These are phyloP conservation scores for Loriculus beryllinus DNA, from an alignment of 2,797 vertebrate species.

Conservation along the genomic window DNA sequence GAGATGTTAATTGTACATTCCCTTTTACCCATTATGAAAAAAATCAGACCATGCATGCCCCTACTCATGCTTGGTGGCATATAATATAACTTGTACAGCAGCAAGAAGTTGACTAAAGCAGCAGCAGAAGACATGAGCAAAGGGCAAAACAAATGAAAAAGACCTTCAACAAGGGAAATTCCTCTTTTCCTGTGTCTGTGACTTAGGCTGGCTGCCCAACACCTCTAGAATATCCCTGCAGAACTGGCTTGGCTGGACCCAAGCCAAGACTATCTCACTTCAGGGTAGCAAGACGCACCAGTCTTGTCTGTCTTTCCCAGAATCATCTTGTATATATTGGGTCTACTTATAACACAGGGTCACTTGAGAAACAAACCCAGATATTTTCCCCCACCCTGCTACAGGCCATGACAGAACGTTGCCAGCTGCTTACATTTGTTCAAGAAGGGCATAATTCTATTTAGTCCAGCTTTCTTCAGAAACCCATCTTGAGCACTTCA, in stretches of 20 bases:
- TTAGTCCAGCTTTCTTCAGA: background rate
- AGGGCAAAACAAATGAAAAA: background rate
- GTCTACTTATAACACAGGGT: background rate
- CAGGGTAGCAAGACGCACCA: background rate
- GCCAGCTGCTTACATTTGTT: background rate
- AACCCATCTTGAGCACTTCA: background rate
- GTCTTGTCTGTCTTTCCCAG: background rate
- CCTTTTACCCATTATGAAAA: background rate
- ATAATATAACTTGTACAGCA: background rate
- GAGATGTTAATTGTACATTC: background rate
- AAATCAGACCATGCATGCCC: background rate
- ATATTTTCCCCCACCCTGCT: rapidly evolving
- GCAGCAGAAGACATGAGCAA: background rate
- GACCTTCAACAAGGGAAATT: background rate
- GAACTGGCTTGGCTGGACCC: background rate
- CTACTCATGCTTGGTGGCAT: background rate
- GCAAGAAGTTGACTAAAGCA: background rate
- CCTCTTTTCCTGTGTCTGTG: background rate
- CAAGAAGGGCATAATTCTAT: background rate
- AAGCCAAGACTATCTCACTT: background rate
- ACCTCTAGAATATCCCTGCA: background rate
- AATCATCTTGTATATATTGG: background rate
- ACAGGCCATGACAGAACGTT: background rate
- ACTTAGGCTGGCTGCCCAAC: background rate
- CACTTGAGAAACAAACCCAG: background rate